Evolutionary conservation across 2,888 invertebrate species (phyloP), one percentile per base, ranked within the genome.

Genomic region (Hemithea aestivaria): DNA sequence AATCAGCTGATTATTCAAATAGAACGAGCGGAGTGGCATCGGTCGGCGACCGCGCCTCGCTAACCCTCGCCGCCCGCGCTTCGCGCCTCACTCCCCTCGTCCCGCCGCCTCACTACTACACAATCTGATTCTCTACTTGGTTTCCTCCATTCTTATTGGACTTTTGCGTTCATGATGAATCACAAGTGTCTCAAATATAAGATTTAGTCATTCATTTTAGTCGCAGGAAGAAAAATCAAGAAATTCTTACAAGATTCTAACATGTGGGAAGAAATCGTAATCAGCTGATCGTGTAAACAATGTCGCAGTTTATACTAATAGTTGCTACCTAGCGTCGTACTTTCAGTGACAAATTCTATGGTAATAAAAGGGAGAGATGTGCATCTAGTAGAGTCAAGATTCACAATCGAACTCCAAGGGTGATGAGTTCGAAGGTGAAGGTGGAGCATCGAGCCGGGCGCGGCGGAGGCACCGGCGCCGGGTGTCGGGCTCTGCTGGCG

Each of bases 1-100:
- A 88, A 88, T 87, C 87, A 88, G 87, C 87, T 88, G 87, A 87
- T 87, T 84, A 87, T 84, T 84, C 84, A 87, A 87, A 87, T 87
- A 87, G 81, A 81, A 79, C 76, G 75, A 75, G 72, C 47, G 42
- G 66, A 70, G 69, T 64, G 67, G 68, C 66, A 58, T 62, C 76
- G 79, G 76, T 78, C 81, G 77, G 66, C 78, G 79, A 74, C 74
- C 79, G 76, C 62, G 58, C 56, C 53, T 55, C 63, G 58, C 56
- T 11, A 21, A 27, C 56, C 43, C 48, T 35, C 46, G 40, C 48
- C 59, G 51, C 53, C 56, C 53, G 50, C 47, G 53, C 52, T 48
- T 31, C 47, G 38, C 39, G 29, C 40, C 43, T 41, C 42, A 48
- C 42, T 35, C 40, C 32, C 40, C 44, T 20, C 39, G 24, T 34